Conservation (phyloP, 2,888 invertebrate genomes). For the Glaucopsyche alexis region DNA sequence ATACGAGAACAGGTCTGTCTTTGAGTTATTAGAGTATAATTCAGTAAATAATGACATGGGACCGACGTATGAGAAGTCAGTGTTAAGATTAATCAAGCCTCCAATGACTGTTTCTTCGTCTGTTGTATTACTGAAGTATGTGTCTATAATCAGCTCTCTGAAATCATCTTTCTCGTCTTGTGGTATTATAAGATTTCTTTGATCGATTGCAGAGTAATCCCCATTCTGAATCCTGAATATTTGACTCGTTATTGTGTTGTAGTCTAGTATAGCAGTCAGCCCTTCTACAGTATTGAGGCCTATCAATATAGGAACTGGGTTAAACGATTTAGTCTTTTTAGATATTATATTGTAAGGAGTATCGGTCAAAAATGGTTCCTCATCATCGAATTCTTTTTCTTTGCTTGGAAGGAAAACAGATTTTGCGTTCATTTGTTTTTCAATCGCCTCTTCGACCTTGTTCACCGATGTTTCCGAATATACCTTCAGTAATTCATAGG, state of each 20-base stretch:
- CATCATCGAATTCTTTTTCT: conserved; percentile 58
- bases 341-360: conserved; percentile 68
- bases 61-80: conserved; percentile 66
- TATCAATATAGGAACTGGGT: conserved; percentile 72
- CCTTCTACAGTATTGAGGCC: conserved; percentile 80
- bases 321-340: conserved; percentile 48
- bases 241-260: conserved; percentile 62
- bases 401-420: conserved; percentile 67
- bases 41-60: conserved; percentile 65
- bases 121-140: conserved; percentile 60
- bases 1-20: conserved; percentile 56
- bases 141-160: conserved; percentile 55
- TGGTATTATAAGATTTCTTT: conserved; percentile 52
- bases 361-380: conserved; percentile 65
- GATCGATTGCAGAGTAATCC: conserved; percentile 61
- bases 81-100: conserved; percentile 65
- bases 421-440: conserved; percentile 67
- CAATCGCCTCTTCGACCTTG: conserved; percentile 63
- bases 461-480: conserved; percentile 54
- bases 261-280: conserved; percentile 65
- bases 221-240: conserved; percentile 63
- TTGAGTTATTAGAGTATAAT: conserved; percentile 56
- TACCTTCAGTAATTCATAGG: conserved; percentile 54
- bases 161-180: conserved; percentile 54
- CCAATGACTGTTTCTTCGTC: conserved; percentile 63